Evolutionary conservation across 2,888 invertebrate genomes (phyloP), one percentile per base, ranked within the genome.

Genomic region (Morinoia aosen): DNA sequence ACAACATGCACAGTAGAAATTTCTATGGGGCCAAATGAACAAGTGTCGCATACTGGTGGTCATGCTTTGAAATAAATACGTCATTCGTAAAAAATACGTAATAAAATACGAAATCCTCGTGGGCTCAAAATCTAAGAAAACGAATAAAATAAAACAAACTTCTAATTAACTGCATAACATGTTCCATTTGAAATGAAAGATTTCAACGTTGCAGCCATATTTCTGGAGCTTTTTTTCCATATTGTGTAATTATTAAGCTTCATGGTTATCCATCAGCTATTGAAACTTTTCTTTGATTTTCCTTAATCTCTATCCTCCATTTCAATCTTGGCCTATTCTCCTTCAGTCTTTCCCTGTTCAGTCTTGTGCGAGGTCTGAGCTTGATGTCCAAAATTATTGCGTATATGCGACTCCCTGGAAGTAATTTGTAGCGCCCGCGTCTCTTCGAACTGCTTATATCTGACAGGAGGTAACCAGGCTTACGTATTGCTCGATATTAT

Each of bases 401-500:
- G 8, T 57, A 3, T 90, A 40, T 90, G 90, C 90, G 48, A 93
- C n/a, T 93, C 16, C 7, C 33, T 93, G 57, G 58, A 57, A 57
- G 93, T 93, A 93, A 93, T 93, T 93, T 93, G 58, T 93, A 1
- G 40, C 90, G 58, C 93, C 16, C 16, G 12, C 33, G 57, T 90
- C 93, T 48, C 48, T 39, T 19, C 57, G 93, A 76, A 56, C 93
- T 93, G 90, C 19, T 90, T 48, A 90, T 40, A 90, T 90, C 57
- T 57, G 57, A 33, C 56, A 48, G 93, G 57, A 93, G 93, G 93
- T 93, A 93, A 93, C 93, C 57, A 93, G 57, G 57, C 93, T 39
- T 93, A 76, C 33, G 57, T 93, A 56, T 57, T 33, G 93, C 93
- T 39, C 93, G 56, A 39, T 93, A 57, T 76, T 93, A 93, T 93